Conservation (phyloP, 2,888 invertebrate species). For the Hyles lineata region DNA sequence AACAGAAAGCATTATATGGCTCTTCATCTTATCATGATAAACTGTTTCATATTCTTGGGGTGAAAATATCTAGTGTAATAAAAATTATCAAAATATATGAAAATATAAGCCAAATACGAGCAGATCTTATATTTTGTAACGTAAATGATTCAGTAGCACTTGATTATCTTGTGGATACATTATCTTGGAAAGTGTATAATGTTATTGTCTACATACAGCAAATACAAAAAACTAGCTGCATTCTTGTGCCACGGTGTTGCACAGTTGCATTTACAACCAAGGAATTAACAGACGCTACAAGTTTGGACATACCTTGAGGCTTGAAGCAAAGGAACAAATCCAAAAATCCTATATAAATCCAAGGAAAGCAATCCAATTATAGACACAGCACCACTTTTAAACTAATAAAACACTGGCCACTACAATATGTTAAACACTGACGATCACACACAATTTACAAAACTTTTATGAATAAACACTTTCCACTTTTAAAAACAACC, state of each 20-base stretch:
- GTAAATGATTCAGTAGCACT: not conserved
- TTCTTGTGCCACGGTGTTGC: not conserved
- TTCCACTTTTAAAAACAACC: conserved; percentile 22
- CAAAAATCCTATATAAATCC: conserved; percentile 28
- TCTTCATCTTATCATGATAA: too few species aligned
- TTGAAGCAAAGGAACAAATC: conserved; percentile 4
- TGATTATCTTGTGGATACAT: not conserved
- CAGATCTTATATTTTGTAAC: not conserved
- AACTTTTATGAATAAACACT: conserved; percentile 27
- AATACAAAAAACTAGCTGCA: not conserved
- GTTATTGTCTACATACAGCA: too few species aligned
- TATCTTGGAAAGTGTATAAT: too few species aligned
- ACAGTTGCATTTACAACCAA: not conserved
- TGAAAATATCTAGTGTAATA: too few species aligned
- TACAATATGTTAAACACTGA: not conserved
- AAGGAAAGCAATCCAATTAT: conserved; percentile 31
- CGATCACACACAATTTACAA: conserved; percentile 2
- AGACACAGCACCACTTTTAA: conserved; percentile 27
- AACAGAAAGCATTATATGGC: too few species aligned
- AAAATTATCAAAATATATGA: too few species aligned
- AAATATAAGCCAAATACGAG: not conserved
- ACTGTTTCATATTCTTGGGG: too few species aligned
- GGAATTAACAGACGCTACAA: not conserved
- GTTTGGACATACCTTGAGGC: conserved; percentile 24
- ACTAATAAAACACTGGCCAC: conserved; percentile 20